phyloP scores from a whole-genome alignment of 2,113 vertebrate genomes.

The Sminthopsis crassicaudata region DNA sequence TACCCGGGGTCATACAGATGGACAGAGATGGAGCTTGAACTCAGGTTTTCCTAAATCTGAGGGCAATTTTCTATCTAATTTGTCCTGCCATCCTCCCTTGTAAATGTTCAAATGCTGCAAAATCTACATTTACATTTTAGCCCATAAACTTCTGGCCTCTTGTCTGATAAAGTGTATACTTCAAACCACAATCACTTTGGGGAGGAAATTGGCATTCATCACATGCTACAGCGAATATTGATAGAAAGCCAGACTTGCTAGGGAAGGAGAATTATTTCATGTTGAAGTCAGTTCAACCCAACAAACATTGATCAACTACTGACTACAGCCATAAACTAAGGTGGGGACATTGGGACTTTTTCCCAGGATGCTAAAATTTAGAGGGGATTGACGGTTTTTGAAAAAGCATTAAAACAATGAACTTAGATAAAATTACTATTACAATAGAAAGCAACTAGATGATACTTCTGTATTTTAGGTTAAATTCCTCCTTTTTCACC shows the following conservation, averaged over 20 bases:
- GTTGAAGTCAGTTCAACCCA: background rate
- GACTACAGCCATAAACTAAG: background rate
- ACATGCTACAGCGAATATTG: background rate
- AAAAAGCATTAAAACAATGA: background rate
- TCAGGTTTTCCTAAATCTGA: background rate
- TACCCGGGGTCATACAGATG: background rate
- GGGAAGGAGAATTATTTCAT: background rate
- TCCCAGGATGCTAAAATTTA: background rate
- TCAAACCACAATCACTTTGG: background rate
- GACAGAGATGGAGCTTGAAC: background rate
- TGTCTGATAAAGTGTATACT: background rate
- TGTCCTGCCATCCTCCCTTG: background rate
- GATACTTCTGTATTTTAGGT: background rate
- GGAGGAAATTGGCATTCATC: background rate
- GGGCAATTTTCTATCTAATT: too few relatives aligned
- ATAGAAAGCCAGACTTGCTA: background rate
- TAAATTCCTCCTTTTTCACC: background rate
- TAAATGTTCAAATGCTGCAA: background rate
- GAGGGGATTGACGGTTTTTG: background rate
- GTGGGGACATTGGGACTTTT: background rate
- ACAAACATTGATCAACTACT: rapidly evolving
- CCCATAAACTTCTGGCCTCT: background rate
- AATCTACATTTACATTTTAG: background rate
- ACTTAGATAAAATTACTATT: background rate
- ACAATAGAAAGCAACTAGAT: background rate